Evolutionary conservation across 2,113 vertebrate genomes (phyloP), one percentile per base, ranked within the genome.

Genomic region (Macaca mulatta): DNA sequence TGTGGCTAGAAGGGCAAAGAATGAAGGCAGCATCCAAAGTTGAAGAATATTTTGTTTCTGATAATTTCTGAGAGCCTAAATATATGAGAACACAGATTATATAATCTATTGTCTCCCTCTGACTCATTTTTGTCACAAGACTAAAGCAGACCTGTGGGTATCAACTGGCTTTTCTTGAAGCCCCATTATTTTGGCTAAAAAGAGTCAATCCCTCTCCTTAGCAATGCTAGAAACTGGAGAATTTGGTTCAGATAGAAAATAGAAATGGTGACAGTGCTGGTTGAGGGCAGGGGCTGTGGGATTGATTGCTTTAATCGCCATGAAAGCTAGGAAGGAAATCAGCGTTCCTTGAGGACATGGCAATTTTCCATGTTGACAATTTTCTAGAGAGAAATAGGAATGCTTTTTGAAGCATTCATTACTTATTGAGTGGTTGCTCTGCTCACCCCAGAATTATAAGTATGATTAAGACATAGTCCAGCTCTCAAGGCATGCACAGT

Each of bases 391-490:
- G 80, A 90, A 92, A 78, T 74, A 83, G 27, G 57, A 94, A 84
- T 52, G 72, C 30, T 22, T 92, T 96, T 79, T 89, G 80, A 97
- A 79, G 74, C 74, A 69, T 64, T 95, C 80, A 94, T 97, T 91
- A 96, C 89, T 94, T 91, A 89, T 40, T 6, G 61, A 97, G 83
- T 79, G 43, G 45, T 45, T 95, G 48, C 61, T 91, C 43, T 93
- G 80, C 87, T 92, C 69, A 93, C 6, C 23, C 43, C 22, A 67
- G 97, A 97, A 61, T 90, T 93, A 35, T 86, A 75, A 94, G 74
- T 91, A 79, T 69, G 79, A 87, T 96, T 95, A 96, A 95, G 86
- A 91, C 40, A 50, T 12, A 67, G 50, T 72, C 18, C 9, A 82
- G 45, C 59, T 95, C 80, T 93, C 81, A 61, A 74, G 25, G 85